Evolutionary conservation across 2,113 vertebrate species (phyloP).

Genomic region (Noturus placidus): DNA sequence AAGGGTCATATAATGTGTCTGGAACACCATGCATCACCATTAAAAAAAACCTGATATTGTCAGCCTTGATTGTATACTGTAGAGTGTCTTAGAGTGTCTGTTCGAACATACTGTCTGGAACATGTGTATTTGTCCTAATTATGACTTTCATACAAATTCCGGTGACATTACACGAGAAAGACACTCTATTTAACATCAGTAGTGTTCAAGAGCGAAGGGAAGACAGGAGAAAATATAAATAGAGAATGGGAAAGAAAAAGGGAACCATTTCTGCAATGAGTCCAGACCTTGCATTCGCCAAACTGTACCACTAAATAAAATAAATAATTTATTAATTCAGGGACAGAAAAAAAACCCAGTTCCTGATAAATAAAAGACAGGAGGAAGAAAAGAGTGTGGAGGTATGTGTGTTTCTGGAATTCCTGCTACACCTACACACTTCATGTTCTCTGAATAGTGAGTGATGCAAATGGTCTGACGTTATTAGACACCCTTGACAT

Average conservation of each 20-base stretch:
- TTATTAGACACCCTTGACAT: slow-evolving; percentile 19
- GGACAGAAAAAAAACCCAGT: neutral
- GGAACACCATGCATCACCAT: neutral
- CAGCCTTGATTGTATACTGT: neutral
- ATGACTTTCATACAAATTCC: neutral
- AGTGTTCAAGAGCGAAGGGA: neutral
- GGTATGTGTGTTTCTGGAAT: neutral
- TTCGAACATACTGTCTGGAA: neutral
- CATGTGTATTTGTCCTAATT: slow-evolving; percentile 3
- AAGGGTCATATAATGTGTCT: neutral
- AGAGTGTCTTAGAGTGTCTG: neutral
- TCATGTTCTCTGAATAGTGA: neutral
- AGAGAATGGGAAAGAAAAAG: neutral
- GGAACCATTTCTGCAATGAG: neutral
- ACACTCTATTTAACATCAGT: neutral
- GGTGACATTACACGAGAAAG: neutral
- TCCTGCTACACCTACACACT: neutral
- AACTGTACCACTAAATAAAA: neutral
- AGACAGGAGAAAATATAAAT: neutral
- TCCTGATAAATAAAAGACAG: neutral
- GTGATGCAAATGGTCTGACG: slow-evolving; percentile 14
- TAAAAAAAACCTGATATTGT: neutral
- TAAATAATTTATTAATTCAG: neutral
- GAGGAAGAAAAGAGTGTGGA: neutral
- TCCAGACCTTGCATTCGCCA: neutral